These are phyloP conservation scores for Pinna nobilis DNA, from an alignment of 1,140 invertebrate genomes.

Conservation along the genomic window DNA sequence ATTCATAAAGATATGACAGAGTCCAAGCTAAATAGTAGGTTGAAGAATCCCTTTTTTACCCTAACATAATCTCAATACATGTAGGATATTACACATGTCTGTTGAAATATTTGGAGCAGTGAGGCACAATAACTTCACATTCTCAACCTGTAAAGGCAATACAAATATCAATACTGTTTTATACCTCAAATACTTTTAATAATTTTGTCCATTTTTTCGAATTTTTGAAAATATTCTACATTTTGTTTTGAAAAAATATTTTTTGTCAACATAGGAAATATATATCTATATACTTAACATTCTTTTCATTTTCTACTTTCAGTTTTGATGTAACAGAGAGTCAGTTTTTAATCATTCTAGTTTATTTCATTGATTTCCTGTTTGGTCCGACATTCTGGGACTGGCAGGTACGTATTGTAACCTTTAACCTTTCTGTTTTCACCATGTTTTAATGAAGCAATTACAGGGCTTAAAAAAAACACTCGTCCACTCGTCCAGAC, in stretches of 20 bases:
- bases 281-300: not conserved
- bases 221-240: not conserved
- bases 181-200: not conserved
- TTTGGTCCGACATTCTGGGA: slow-evolving; percentile 93
- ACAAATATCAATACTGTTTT: not conserved
- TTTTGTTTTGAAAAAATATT: not conserved
- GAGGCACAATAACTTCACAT: not conserved
- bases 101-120: too few species aligned
- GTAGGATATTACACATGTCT: too few species aligned
- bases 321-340: slow-evolving; percentile 98
- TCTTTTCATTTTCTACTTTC: slow-evolving; percentile 47
- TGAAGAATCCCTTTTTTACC: not conserved
- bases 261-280: not conserved
- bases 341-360: slow-evolving; percentile 93
- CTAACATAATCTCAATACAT: not conserved
- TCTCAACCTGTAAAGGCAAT: not conserved
- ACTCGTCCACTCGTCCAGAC: too few species aligned
- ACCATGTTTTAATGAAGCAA: not conserved
- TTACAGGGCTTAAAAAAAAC: too few species aligned
- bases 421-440: not conserved
- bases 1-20: not conserved
- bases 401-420: slow-evolving; percentile 11
- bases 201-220: not conserved
- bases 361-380: slow-evolving; percentile 90
- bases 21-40: not conserved